Conservation (phyloP, 1,140 invertebrate genomes). For the Lordiphosa collinella region DNA sequence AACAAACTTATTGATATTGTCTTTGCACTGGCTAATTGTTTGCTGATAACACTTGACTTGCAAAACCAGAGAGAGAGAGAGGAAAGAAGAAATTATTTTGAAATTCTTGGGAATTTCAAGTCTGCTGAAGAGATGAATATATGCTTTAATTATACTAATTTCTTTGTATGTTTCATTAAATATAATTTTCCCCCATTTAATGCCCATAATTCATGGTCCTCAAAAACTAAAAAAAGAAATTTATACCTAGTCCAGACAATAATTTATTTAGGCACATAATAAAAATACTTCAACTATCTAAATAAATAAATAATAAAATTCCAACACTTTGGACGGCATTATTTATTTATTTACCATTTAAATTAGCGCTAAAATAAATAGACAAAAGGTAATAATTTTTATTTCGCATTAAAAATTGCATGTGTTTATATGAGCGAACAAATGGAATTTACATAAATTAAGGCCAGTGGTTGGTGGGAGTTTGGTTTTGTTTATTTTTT, state of each 20-base stretch:
- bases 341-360: constrained; percentile 53
- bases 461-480: constrained; percentile 15
- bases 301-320: constrained; percentile 13
- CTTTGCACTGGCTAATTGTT: constrained; percentile 27
- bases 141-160: too few species aligned
- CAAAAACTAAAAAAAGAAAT: not conserved
- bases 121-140: too few species aligned
- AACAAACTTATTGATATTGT: constrained; percentile 22
- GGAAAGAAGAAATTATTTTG: not conserved
- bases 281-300: constrained; percentile 10
- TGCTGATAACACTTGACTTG: constrained; percentile 17
- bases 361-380: constrained; percentile 48
- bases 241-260: constrained; percentile 18
- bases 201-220: too few species aligned
- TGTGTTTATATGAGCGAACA: constrained; percentile 17
- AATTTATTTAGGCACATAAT: constrained; percentile 39
- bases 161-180: too few species aligned
- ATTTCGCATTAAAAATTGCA: constrained; percentile 27
- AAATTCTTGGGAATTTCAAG: too few species aligned
- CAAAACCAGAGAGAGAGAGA: not conserved
- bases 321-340: constrained; percentile 18
- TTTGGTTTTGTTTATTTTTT: constrained; percentile 6
- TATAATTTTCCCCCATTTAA: too few species aligned
- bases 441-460: constrained; percentile 56
- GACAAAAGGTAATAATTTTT: constrained; percentile 24